phyloP scores from a whole-genome alignment of 2,797 vertebrate genomes.

The Mormyrus proboscirostris region DNA sequence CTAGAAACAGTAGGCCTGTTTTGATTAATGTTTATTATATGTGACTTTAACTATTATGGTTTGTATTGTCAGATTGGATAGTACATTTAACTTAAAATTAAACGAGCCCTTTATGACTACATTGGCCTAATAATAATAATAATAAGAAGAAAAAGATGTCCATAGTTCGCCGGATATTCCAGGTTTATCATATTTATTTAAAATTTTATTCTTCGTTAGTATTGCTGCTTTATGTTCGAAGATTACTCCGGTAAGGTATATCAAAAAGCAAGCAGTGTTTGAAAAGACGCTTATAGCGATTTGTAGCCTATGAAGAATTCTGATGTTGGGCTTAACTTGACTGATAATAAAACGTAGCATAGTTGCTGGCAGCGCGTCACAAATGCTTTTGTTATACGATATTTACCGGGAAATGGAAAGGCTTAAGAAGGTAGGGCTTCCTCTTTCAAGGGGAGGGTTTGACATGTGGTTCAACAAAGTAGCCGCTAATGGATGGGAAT shows the following conservation, averaged over 20 bases:
- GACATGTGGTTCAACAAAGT: constrained; percentile 55
- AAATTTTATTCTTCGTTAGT: not conserved
- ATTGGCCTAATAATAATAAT: not conserved
- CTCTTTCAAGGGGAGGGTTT: constrained; percentile 49
- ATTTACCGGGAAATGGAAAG: constrained; percentile 69
- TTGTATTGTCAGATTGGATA: not conserved
- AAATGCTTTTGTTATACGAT: constrained; percentile 61
- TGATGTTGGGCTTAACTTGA: constrained; percentile 2
- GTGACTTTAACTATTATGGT: not conserved
- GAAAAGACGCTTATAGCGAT: not conserved
- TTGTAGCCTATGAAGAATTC: not conserved
- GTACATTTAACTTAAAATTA: not conserved
- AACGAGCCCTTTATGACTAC: not conserved
- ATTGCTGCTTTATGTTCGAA: not conserved
- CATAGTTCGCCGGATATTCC: not conserved
- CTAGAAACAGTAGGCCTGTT: not conserved
- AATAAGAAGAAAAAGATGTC: not conserved
- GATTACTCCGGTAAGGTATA: not conserved
- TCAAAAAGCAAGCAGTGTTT: not conserved
- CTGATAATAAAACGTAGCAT: not conserved
- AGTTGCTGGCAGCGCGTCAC: not conserved
- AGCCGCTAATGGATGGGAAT: constrained; percentile 51
- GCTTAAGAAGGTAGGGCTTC: constrained; percentile 56
- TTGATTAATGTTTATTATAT: not conserved
- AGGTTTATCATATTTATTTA: not conserved